Evolutionary conservation across 64 coral and sea anemone genomes (phyloP).

Genomic region (Orbicella faveolata): DNA sequence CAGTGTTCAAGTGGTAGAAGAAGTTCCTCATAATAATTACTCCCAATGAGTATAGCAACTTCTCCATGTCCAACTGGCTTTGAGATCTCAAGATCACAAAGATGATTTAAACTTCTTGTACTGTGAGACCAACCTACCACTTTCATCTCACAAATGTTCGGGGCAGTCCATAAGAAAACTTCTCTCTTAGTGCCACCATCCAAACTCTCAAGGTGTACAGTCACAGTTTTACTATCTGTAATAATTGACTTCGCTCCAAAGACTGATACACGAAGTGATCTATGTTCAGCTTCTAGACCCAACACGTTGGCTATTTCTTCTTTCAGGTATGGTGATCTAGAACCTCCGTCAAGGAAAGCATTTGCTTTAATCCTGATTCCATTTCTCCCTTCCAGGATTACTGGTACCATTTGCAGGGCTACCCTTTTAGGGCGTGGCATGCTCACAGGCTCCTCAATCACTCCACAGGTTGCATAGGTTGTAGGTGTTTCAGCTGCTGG

Average conservation of each 20-base stretch:
- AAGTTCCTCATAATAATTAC: constrained; percentile 47
- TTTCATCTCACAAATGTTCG: no score
- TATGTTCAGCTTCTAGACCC: no score
- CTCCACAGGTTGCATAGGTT: background rate
- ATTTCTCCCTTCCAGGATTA: background rate
- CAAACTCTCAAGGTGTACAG: background rate
- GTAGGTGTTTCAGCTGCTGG: background rate
- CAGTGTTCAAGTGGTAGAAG: constrained; percentile 42
- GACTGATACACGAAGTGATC: background rate
- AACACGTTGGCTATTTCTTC: no score
- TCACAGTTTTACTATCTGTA: constrained; percentile 20
- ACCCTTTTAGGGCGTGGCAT: background rate
- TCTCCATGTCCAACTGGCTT: constrained; percentile 42
- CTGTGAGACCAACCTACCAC: no score
- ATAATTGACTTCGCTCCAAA: constrained; percentile 4
- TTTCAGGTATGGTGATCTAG: no score
- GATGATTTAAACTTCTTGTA: no score
- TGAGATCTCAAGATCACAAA: background rate
- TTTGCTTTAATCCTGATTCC: background rate
- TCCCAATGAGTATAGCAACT: constrained; percentile 54
- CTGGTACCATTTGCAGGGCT: background rate
- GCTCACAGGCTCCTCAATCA: background rate
- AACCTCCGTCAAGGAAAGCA: no score
- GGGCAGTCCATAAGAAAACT: no score
- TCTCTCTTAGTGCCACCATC: background rate